Percentiles rank a stretch among this genome's conserved stretches.
Evolutionary conservation across 2,113 vertebrate genomes (phyloP).

Genomic region (Nannobrachium achirus): DNA sequence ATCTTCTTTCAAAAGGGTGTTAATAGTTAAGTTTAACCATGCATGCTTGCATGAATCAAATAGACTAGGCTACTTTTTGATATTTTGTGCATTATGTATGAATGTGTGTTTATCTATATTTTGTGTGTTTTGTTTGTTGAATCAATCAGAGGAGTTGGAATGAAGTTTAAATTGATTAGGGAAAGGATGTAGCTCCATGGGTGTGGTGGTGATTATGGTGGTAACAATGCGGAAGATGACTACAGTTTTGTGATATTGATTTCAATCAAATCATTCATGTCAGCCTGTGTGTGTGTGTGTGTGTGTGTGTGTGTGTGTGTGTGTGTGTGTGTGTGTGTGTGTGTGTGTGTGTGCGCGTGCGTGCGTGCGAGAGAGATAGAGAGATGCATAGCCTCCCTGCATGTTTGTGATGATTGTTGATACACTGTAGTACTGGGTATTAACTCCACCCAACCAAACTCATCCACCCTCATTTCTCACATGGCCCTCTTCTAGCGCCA

Average conservation of each 20-base stretch:
- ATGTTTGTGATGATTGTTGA: too few relatives aligned
- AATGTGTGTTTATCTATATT: background rate
- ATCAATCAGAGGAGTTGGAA: slow-evolving; percentile 48
- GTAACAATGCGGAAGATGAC: slow-evolving; percentile 1
- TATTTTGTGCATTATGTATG: background rate
- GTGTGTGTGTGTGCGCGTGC: background rate
- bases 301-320: slow-evolving; percentile 11
- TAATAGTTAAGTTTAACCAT: too few relatives aligned
- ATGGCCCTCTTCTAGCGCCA: too few relatives aligned
- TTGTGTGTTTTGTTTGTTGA: background rate
- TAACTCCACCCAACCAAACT: too few relatives aligned
- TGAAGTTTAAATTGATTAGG: slow-evolving; percentile 50
- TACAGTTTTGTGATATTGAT: slow-evolving; percentile 34
- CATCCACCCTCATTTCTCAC: too few relatives aligned
- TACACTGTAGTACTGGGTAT: too few relatives aligned
- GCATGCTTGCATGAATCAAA: too few relatives aligned
- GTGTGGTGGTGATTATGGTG: slow-evolving; percentile 50
- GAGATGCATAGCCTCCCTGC: too few relatives aligned
- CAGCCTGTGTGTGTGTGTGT: background rate
- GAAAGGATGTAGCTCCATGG: slow-evolving; percentile 45
- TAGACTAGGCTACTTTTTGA: too few relatives aligned
- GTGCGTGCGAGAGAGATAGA: background rate
- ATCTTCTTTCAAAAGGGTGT: too few relatives aligned
- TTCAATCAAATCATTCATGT: slow-evolving; percentile 12
- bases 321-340: slow-evolving; percentile 16